phyloP scores from a whole-genome alignment of 37 sponge, comb jelly and placozoan species.

The Eunapius fragilis region DNA sequence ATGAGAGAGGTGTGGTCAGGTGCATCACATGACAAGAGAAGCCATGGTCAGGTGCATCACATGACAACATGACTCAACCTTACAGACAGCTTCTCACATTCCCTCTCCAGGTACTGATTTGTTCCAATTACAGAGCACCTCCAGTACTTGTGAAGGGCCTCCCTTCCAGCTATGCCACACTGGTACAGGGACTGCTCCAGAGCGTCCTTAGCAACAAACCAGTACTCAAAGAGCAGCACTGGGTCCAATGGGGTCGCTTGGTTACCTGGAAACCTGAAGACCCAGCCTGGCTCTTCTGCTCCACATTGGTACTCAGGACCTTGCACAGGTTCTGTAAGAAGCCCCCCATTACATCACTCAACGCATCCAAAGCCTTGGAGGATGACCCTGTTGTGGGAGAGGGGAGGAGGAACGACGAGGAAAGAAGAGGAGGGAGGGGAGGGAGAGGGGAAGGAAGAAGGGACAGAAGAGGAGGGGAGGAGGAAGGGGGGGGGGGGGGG shows the following conservation, averaged over 20 bases:
- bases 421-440: too few species aligned
- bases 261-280: constrained; percentile 50
- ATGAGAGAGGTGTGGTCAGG: too few species aligned
- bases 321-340: constrained; percentile 39
- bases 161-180: constrained; percentile 39
- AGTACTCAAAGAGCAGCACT: too few species aligned
- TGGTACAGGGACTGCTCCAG: constrained; percentile 61
- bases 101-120: too few species aligned
- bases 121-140: too few species aligned
- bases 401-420: background rate
- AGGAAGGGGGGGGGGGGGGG: background rate
- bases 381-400: constrained; percentile 26
- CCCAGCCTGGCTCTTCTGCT: constrained; percentile 16
- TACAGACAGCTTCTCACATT: too few species aligned
- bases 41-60: too few species aligned
- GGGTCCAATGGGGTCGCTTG: background rate
- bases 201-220: constrained; percentile 19
- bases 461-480: background rate
- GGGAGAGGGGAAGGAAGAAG: too few species aligned
- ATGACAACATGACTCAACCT: too few species aligned
- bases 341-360: constrained; percentile 58
- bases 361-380: constrained; percentile 32
- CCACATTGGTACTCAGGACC: constrained; percentile 28
- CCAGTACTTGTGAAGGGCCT: constrained; percentile 56
- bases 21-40: too few species aligned